Evolutionary conservation across 2,888 invertebrate genomes (phyloP).

Genomic region (Patella ulyssiponensis): DNA sequence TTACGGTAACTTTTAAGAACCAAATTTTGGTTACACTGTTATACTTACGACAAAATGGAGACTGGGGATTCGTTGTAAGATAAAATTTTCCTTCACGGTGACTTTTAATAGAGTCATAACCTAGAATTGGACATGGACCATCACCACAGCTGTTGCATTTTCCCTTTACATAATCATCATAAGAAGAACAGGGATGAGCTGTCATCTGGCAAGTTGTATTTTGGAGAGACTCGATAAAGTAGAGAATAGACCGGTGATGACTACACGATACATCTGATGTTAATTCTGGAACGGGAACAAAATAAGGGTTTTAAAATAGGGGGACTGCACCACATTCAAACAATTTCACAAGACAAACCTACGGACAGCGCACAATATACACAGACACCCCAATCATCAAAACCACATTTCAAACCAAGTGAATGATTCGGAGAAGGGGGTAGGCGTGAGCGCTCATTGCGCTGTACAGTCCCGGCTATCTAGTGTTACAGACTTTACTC

Average conservation of each 20-base stretch:
- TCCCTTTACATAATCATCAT: conserved; percentile 24
- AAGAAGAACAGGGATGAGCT: conserved; percentile 30
- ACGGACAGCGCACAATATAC: too few species aligned
- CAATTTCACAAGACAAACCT: too few species aligned
- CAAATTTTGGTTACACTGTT: not conserved
- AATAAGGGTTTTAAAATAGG: not conserved
- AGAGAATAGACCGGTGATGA: conserved; percentile 31
- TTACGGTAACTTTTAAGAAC: not conserved
- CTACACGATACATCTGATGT: conserved; percentile 27
- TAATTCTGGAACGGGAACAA: conserved; percentile 23
- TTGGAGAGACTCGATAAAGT: conserved; percentile 35
- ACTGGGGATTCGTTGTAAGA: conserved; percentile 5
- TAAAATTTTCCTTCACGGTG: conserved; percentile 20
- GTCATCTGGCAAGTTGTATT: conserved; percentile 23
- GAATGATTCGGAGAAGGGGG: too few species aligned
- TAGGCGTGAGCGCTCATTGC: too few species aligned
- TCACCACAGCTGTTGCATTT: conserved; percentile 22
- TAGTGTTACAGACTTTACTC: too few species aligned
- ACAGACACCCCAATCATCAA: too few species aligned
- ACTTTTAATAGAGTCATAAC: conserved; percentile 19
- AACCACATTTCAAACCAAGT: too few species aligned
- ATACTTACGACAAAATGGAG: conserved; percentile 19
- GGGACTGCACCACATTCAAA: too few species aligned
- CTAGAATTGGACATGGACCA: conserved; percentile 29
- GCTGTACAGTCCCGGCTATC: too few species aligned